Base-by-base conservation (phyloP, 2,888 invertebrate species). In the Pterobdella sp. region DNA sequence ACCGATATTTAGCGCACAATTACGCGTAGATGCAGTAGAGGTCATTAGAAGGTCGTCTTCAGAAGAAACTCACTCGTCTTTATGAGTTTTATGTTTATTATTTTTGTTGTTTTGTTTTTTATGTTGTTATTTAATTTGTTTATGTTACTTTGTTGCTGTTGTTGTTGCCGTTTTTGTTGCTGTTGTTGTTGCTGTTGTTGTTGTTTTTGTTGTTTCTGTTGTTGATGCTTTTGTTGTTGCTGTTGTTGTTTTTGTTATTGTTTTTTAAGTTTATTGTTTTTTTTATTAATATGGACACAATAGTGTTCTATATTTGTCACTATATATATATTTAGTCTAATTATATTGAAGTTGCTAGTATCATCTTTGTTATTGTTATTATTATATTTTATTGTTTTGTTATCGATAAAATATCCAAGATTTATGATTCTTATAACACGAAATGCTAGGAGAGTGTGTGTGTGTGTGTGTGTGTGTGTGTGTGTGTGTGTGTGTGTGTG, bases 391-490 rank as follows among this genome's bases (percentile, higher is more conserved):
- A 63, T 63, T 63, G n/a, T 63, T 7, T 65, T 7, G 22, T 65
- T 65, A 29, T 65, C 60, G 26, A 56, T 56, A 56, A 56, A 56
- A 26, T 56, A 22, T 4, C 10, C 26, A 26, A 22, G 18, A 4
- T 56, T 56, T 56, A 56, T 56, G 60, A 56, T 2, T 34, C 4
- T 31, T 14, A 18, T 65, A 65, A 65, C 32, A 65, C 65, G 18
- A 65, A 29, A 63, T 63, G 26, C n/a, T 7, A 26, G 65, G 18
- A 34, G 65, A 29, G 65, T 65, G 65, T 56, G 60, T 3, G 26
- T 56, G 14, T 56, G 60, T 56, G 60, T 56, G 60, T 56, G 60
- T 56, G 60, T 56, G 60, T 56, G 60, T 56, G 60, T 56, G 60
- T 56, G 60, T 56, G 60, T 56, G n/a, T 56, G 65, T 65, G 32